Evolutionary conservation across 1,140 invertebrate species (phyloP).

Genomic region (Grapholita molesta): DNA sequence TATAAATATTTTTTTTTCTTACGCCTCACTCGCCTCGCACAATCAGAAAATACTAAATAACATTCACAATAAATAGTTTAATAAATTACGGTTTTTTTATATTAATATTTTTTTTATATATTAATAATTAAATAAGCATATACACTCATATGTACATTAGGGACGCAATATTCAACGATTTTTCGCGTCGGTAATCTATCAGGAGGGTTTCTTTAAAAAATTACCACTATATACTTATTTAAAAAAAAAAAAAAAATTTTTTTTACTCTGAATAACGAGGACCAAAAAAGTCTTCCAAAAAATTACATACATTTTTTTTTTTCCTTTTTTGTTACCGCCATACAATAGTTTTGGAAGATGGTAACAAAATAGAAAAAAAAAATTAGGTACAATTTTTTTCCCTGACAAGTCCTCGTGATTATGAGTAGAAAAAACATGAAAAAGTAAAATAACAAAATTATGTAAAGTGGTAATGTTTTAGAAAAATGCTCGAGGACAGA

Average conservation of each 20-base stretch:
- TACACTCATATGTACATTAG: constrained; percentile 8
- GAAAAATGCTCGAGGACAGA: too few species aligned
- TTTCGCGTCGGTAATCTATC: not conserved
- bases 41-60: not conserved
- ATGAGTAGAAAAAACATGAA: too few species aligned
- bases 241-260: too few species aligned
- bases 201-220: not conserved
- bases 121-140: constrained; percentile 9
- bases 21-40: not conserved
- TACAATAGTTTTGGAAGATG: too few species aligned
- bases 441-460: too few species aligned
- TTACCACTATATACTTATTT: not conserved
- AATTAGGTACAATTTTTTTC: too few species aligned
- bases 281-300: too few species aligned
- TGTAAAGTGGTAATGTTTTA: too few species aligned
- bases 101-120: not conserved
- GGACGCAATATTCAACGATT: constrained; percentile 4
- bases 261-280: not conserved
- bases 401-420: too few species aligned
- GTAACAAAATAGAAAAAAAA: too few species aligned
- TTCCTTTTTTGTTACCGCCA: too few species aligned
- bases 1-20: not conserved
- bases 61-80: constrained; percentile 6
- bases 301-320: too few species aligned
- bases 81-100: constrained; percentile 11